Evolutionary conservation across 2,888 invertebrate genomes (phyloP).

Genomic region (Chrysolina oricalcia): DNA sequence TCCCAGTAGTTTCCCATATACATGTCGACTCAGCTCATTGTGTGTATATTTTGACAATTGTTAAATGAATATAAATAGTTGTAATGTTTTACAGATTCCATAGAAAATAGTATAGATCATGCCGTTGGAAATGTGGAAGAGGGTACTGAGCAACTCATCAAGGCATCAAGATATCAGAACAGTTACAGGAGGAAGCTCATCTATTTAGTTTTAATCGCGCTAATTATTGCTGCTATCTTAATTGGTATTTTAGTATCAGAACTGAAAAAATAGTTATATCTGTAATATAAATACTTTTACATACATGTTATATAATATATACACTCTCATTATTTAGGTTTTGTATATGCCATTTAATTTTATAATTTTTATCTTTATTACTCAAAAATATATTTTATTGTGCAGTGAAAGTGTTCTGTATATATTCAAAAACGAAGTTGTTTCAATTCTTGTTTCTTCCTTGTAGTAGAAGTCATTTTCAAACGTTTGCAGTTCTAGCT

Average conservation of each 20-base stretch:
- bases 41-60: background rate
- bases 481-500: too few relatives aligned
- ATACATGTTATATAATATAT: background rate
- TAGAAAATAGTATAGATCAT: slow-evolving; percentile 87
- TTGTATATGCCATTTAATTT: background rate
- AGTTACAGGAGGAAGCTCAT: slow-evolving; percentile 84
- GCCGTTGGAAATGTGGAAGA: slow-evolving; percentile 84
- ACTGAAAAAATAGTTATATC: slow-evolving; percentile 38
- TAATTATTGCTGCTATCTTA: slow-evolving; percentile 80
- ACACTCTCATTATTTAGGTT: background rate
- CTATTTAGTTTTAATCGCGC: slow-evolving; percentile 79
- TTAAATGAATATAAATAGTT: too few relatives aligned
- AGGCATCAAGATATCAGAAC: slow-evolving; percentile 87
- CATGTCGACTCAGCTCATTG: too few relatives aligned
- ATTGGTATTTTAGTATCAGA: slow-evolving; percentile 76
- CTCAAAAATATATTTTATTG: background rate
- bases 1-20: too few relatives aligned
- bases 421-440: too few relatives aligned
- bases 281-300: slow-evolving; percentile 11
- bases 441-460: too few relatives aligned
- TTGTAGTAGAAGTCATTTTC: too few relatives aligned
- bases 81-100: slow-evolving; percentile 78
- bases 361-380: background rate
- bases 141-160: slow-evolving; percentile 86
- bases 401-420: background rate